Evolutionary conservation across 1,140 invertebrate species (phyloP), one percentile per base, ranked within the genome.

Genomic region (Himalopsyche phryganea): DNA sequence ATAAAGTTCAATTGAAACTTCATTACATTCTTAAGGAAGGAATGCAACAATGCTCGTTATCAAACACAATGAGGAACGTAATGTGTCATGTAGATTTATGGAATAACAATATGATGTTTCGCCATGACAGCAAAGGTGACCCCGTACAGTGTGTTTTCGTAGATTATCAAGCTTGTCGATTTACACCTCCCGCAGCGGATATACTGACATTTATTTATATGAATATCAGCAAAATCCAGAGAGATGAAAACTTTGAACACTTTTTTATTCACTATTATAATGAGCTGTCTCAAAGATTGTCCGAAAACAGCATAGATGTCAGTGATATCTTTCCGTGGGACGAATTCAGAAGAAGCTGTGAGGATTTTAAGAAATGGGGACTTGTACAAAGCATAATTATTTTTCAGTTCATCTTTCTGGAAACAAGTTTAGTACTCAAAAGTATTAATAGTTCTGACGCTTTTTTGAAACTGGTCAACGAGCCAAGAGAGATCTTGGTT

Each of bases 81-180:
- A 69, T 85, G 9, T 78, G 75, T 38, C 85, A 85, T 66, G 78
- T 80, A 0, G 81, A 87, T 71, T 68, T 82, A 5, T 85, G 84
- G 83, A 73, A 76, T 14, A 84, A 82, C 35, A 86, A 86, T 64
- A 62, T 85, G 0, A 71, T 85, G 60, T 85, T 83, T 65, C 80
- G 77, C 61, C 82, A 83, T 50, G 67, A 76, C 50, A n/a, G 71
- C 20, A 41, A 63, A 0, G 15, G 11, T 15, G 44, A 53, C 10
- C 50, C 50, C 1, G 9, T 23, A 7, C 42, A 53, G 6, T 53
- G 50, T 45, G 19, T 53, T 15, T 18, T 53, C 11, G 77, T 86
- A 1, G 83, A 86, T 66, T 85, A 82, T 57, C 83, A 85, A 68
- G 65, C 81, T 3, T 65, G 79, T 2, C 74, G 77, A 32, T 83